Percentiles rank a stretch among this genome's conserved stretches.
phyloP scores from a whole-genome alignment of 2,113 vertebrate genomes.

The Agelaius tricolor region DNA sequence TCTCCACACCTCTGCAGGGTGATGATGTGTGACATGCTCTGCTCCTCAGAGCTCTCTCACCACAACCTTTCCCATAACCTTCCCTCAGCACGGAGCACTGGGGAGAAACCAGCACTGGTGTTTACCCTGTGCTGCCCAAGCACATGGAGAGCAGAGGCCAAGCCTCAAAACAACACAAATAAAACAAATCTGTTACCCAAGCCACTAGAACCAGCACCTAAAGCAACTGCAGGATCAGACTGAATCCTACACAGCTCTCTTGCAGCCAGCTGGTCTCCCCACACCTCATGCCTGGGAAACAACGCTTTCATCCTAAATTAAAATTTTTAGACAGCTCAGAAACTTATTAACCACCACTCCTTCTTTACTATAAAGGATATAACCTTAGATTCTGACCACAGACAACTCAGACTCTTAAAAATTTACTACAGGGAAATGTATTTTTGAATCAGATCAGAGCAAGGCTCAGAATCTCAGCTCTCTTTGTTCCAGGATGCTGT shows the following conservation, averaged over 20 bases:
- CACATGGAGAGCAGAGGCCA: neutral
- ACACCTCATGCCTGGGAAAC: neutral
- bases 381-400: neutral
- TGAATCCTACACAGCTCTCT: neutral
- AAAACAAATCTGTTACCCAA: neutral
- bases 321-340: neutral
- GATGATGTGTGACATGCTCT: neutral
- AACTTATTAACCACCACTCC: neutral
- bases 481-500: slow-evolving; percentile 9
- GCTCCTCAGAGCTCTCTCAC: neutral
- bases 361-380: neutral
- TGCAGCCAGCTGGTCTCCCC: neutral
- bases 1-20: neutral
- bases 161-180: neutral
- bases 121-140: neutral
- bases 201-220: neutral
- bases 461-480: neutral
- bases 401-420: neutral
- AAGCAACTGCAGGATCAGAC: neutral
- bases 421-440: neutral
- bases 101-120: rapidly evolving
- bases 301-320: neutral
- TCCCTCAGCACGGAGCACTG: neutral
- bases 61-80: neutral
- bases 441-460: neutral